Evolutionary conservation across 2,888 invertebrate genomes (phyloP).

Genomic region (Smittia sp.): DNA sequence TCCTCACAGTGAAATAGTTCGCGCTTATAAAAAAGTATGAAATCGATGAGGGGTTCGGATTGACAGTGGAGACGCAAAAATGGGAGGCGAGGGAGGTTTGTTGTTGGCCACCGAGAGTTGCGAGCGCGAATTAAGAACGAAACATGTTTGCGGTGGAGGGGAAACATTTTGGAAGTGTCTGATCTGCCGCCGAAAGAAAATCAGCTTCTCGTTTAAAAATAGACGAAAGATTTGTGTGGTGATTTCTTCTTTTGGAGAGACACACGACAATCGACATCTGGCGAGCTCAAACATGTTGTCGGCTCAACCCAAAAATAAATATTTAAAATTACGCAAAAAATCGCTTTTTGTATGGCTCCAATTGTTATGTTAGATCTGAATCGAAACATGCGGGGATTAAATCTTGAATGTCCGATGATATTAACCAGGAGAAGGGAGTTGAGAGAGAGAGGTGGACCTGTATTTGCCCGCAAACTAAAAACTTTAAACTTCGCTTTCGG

Average conservation of each 20-base stretch:
- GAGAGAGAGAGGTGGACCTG: not conserved
- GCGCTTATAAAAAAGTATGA: not conserved
- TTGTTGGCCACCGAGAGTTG: not conserved
- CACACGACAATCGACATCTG: conserved; percentile 26
- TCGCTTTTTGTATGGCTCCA: conserved; percentile 13
- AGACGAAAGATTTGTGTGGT: conserved; percentile 16
- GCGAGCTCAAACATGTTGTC: not conserved
- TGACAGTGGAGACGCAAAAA: no score
- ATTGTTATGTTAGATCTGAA: not conserved
- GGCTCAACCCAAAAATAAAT: conserved; percentile 15
- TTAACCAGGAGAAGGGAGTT: not conserved
- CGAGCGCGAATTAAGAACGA: not conserved
- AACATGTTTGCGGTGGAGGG: not conserved
- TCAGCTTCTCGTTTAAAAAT: not conserved
- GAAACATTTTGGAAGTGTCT: not conserved
- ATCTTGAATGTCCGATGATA: not conserved
- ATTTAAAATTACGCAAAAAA: conserved; percentile 9
- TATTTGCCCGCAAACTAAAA: no score
- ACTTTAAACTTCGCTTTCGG: no score
- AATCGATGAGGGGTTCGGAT: no score
- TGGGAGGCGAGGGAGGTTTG: not conserved
- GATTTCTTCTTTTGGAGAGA: not conserved
- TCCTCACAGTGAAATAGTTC: not conserved
- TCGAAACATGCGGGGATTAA: not conserved
- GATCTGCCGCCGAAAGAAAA: not conserved